phyloP scores from a whole-genome alignment of 2,888 invertebrate genomes.

The Oxytorus armatus region DNA sequence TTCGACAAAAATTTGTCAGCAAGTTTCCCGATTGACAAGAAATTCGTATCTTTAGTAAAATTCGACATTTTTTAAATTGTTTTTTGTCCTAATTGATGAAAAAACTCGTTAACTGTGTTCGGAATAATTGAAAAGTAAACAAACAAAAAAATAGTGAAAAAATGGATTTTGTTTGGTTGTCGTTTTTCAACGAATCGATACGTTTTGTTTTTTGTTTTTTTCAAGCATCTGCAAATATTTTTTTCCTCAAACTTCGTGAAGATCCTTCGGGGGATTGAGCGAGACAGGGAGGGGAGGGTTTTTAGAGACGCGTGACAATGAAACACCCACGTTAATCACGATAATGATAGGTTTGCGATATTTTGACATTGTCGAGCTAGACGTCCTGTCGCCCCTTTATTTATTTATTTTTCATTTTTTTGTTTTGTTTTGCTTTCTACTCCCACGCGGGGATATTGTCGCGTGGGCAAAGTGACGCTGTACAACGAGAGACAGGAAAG shows the following conservation, averaged over 20 bases:
- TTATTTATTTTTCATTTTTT: neutral
- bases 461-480: slow-evolving; percentile 52
- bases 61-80: too few species aligned
- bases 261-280: neutral
- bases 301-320: slow-evolving; percentile 53
- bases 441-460: slow-evolving; percentile 21
- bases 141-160: too few species aligned
- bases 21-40: too few species aligned
- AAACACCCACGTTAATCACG: slow-evolving; percentile 55
- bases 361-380: slow-evolving; percentile 55
- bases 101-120: too few species aligned
- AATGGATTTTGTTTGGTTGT: too few species aligned
- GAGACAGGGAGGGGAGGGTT: neutral
- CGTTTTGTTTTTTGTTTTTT: neutral
- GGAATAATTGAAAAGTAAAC: too few species aligned
- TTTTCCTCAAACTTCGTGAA: neutral
- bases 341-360: slow-evolving; percentile 61
- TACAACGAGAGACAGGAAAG: slow-evolving; percentile 34
- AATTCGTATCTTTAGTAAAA: too few species aligned
- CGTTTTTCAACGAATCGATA: too few species aligned
- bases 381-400: slow-evolving; percentile 59
- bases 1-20: too few species aligned
- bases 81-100: too few species aligned
- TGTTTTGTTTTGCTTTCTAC: slow-evolving; percentile 26
- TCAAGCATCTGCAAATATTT: too few species aligned